Percentiles rank a stretch among this genome's conserved stretches.
These are phyloP conservation scores for Sebastes steindachneri DNA, from an alignment of 2,797 vertebrate genomes.

Conservation along the genomic window DNA sequence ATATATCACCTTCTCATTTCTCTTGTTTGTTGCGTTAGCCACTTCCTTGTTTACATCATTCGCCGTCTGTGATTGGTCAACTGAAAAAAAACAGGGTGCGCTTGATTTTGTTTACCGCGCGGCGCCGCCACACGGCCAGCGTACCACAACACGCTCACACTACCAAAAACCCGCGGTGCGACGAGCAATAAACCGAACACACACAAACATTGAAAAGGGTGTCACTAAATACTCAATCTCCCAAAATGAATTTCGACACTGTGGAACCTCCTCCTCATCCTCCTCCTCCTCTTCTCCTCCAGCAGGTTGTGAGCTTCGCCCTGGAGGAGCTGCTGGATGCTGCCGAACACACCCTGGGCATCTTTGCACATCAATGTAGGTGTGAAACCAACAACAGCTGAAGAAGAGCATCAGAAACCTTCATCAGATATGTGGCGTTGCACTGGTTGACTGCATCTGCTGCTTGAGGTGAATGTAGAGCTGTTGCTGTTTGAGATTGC, in stretches of 20 bases:
- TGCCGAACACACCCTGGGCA: slow-evolving; percentile 40
- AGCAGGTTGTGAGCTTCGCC: slow-evolving; percentile 43
- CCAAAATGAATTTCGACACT: slow-evolving; percentile 34
- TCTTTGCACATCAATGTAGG: background rate
- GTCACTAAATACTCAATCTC: slow-evolving; percentile 43
- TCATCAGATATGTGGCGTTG: slow-evolving; percentile 52
- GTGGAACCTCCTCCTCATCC: slow-evolving; percentile 25
- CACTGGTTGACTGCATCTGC: slow-evolving; percentile 45
- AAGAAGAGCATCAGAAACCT: background rate
- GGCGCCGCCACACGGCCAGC: rapidly evolving
- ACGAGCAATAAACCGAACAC: slow-evolving; percentile 5
- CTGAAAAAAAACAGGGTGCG: background rate
- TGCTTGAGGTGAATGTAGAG: slow-evolving; percentile 42
- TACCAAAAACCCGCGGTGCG: background rate
- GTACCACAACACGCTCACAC: rapidly evolving
- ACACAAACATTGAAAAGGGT: background rate
- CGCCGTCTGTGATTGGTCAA: slow-evolving; percentile 60
- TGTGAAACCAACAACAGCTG: background rate
- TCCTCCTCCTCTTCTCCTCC: background rate
- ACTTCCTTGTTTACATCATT: slow-evolving; percentile 78
- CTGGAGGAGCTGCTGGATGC: slow-evolving; percentile 47
- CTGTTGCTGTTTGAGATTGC: slow-evolving; percentile 7
- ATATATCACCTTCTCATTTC: background rate
- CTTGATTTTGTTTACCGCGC: background rate
- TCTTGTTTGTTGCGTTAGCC: background rate